Evolutionary conservation across 2,888 invertebrate species (phyloP).

Genomic region (Cataglyphis livida): DNA sequence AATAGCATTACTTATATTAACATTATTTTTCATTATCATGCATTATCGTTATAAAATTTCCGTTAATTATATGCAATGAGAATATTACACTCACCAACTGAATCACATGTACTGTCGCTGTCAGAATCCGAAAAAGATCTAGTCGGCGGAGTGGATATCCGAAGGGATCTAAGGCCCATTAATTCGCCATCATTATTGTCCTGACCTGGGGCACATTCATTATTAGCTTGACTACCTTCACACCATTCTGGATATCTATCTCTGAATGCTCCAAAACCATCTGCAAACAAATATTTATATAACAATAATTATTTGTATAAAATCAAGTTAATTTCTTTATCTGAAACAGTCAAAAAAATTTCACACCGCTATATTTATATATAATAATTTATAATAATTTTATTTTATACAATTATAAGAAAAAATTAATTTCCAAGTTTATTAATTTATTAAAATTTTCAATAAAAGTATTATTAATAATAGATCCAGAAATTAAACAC

Average conservation of each 20-base stretch:
- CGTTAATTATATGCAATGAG: neutral
- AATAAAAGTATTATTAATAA: neutral
- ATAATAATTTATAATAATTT: conserved; percentile 6
- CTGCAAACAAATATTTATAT: conserved; percentile 86
- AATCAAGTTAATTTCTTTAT: neutral
- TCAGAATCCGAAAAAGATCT: conserved; percentile 92
- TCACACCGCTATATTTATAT: neutral
- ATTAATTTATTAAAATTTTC: neutral
- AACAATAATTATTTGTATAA: conserved; percentile 5
- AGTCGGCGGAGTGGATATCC: conserved; percentile 91
- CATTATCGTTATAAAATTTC: neutral
- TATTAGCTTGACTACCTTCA: conserved; percentile 90
- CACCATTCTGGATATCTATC: conserved; percentile 96
- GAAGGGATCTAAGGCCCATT: conserved; percentile 91
- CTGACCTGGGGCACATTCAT: conserved; percentile 80
- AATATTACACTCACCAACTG: conserved; percentile 78
- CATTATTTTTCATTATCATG: neutral
- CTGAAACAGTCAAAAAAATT: neutral
- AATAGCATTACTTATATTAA: neutral
- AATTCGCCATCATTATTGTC: conserved; percentile 87
- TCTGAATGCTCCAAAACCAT: conserved; percentile 94
- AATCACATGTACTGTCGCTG: conserved; percentile 86
- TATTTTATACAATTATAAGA: neutral
- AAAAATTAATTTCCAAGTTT: neutral
- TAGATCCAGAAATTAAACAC: neutral